Base-by-base conservation (phyloP, 2,113 vertebrate species). In the Martes martes region DNA sequence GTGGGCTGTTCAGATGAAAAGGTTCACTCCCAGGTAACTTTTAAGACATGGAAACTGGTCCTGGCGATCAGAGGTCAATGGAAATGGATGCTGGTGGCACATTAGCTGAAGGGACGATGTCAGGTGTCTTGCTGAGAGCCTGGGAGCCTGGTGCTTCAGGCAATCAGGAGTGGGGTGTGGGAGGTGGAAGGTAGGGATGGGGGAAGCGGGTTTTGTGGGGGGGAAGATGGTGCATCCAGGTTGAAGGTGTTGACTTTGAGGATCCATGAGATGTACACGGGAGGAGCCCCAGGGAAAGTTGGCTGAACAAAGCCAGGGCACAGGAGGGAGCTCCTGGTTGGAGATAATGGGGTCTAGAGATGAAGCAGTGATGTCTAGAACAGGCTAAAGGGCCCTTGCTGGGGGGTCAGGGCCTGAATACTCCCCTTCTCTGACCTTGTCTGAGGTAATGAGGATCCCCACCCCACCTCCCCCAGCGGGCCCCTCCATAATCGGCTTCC, bases 371-470 rank as follows among this genome's bases (percentile, higher is more conserved):
- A 36, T 36, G 59, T 42, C 52, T 2, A 2, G 45, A 26, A 26
- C 6, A 42, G 86, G 69, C 59, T 24, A 28, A 42, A 45, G 11
- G 42, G 39, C 31, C 57, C 21, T 10, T 33, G 19, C 61, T 7
- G 28, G 9, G 31, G 23, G 14, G 4, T 59, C 85, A 24, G 84
- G 74, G 31, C 42, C 36, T 52, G 26, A 47, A 71, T 31, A 36
- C 15, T 67, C n/a, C 5, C 24, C 55, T 36, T 76, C 45, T 89
- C 80, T 85, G 90, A 96, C 59, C 80, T 97, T 95, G 67, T 19
- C 6, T 39, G 61, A 61, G 81, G 92, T 91, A 90, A 91, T 6
- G 69, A 90, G 74, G 63, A 55, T n/a, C 42, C 89, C 24, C 14
- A 8, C 36, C 47, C 78, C 18, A 31, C 45, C 45, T 67, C 6